Evolutionary conservation across 2,888 invertebrate genomes (phyloP).

Genomic region (Tridacna gigas): DNA sequence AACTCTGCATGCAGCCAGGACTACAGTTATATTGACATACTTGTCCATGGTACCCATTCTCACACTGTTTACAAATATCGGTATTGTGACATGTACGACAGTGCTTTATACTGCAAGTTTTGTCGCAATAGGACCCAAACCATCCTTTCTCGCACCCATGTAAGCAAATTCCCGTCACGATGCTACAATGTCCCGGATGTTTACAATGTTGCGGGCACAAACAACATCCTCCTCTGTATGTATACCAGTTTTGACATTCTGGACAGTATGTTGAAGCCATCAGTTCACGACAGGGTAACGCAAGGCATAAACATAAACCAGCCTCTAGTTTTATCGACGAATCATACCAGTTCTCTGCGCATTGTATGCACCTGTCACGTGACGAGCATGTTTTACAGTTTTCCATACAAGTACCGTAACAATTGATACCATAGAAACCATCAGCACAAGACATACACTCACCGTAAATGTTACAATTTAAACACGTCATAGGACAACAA

Average conservation of each 20-base stretch:
- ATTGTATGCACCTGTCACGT: neutral
- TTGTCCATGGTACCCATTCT: neutral
- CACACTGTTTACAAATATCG: neutral
- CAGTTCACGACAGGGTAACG: neutral
- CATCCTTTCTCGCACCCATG: neutral
- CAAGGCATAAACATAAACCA: neutral
- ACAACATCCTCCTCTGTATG: neutral
- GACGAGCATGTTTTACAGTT: neutral
- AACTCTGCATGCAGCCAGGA: neutral
- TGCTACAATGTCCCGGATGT: neutral
- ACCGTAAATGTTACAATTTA: neutral
- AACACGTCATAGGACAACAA: neutral
- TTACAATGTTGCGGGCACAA: neutral
- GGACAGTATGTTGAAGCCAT: neutral
- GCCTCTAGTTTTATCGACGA: neutral
- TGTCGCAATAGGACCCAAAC: neutral
- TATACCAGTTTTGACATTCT: neutral
- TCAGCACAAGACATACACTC: neutral
- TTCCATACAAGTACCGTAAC: neutral
- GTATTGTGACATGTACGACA: neutral
- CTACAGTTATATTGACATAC: neutral
- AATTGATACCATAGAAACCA: neutral
- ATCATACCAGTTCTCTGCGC: neutral
- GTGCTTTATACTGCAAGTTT: neutral
- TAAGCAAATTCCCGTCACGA: neutral